A percentile compares a stretch with the other conserved stretches of the same genome.
phyloP scores from a whole-genome alignment of 2,888 invertebrate species.

The Caenorhabditis macrosperma region DNA sequence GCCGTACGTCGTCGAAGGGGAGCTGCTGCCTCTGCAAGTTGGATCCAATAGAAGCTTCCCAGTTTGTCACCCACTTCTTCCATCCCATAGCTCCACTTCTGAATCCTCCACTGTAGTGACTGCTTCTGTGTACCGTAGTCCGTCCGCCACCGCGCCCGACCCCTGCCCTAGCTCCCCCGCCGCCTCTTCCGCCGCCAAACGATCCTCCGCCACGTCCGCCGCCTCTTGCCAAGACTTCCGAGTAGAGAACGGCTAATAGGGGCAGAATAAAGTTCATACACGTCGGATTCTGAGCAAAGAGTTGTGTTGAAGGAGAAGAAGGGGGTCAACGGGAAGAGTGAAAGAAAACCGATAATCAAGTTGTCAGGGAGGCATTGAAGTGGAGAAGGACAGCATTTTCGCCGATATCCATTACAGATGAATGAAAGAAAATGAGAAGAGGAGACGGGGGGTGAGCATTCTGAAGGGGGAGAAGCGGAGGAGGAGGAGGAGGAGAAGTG shows the following conservation, averaged over 20 bases:
- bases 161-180: conserved; percentile 45
- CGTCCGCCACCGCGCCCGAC: conserved; percentile 38
- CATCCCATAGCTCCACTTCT: conserved; percentile 34
- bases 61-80: conserved; percentile 48
- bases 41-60: no score
- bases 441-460: conserved; percentile 7
- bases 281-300: neutral
- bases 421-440: conserved; percentile 43
- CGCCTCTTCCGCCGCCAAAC: conserved; percentile 25
- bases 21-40: conserved; percentile 44
- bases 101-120: conserved; percentile 10
- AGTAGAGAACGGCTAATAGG: conserved; percentile 5
- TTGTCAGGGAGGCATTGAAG: conserved; percentile 25
- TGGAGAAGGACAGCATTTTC: conserved; percentile 14
- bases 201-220: conserved; percentile 23
- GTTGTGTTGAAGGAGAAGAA: neutral
- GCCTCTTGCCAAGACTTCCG: conserved; percentile 13
- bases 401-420: conserved; percentile 56
- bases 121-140: conserved; percentile 15
- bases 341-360: conserved; percentile 34
- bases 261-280: conserved; percentile 27
- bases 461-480: neutral
- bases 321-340: neutral
- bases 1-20: conserved; percentile 14
- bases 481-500: conserved; percentile 32